Percentiles rank a stretch among this genome's conserved stretches.
These are phyloP conservation scores for Mycalesis mineus DNA, from an alignment of 2,888 invertebrate genomes.

Conservation along the genomic window DNA sequence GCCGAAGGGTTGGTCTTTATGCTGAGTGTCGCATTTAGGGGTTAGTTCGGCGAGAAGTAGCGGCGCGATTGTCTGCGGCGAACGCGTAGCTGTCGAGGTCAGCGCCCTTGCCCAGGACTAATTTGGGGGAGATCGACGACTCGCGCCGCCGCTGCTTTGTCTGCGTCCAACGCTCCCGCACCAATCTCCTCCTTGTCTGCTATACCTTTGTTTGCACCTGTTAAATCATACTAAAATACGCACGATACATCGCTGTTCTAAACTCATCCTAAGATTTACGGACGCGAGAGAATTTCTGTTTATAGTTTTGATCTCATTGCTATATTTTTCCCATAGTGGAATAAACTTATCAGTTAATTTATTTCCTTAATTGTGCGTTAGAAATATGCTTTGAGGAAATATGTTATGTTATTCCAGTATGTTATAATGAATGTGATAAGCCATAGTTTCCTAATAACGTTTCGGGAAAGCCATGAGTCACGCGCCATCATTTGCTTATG, in stretches of 20 bases:
- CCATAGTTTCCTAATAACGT: conserved; percentile 13
- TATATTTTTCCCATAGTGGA: not conserved
- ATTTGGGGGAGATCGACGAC: conserved; percentile 77
- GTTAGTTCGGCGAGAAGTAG: conserved; percentile 21
- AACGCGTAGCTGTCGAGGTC: conserved; percentile 57
- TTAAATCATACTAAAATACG: conserved; percentile 1
- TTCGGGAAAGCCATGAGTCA: conserved; percentile 38
- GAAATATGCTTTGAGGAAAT: not conserved
- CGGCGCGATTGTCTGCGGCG: conserved; percentile 31
- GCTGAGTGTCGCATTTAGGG: conserved; percentile 18
- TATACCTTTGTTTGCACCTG: conserved; percentile 13
- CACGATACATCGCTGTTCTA: not conserved
- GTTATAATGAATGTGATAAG: conserved; percentile 2
- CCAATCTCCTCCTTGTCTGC: conserved; percentile 27
- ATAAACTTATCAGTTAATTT: not conserved
- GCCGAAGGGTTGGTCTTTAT: conserved; percentile 10
- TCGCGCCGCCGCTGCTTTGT: conserved; percentile 63
- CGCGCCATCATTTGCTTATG: conserved; percentile 25
- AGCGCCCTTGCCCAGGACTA: conserved; percentile 76
- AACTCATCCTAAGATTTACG: too few species aligned
- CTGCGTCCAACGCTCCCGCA: conserved; percentile 53
- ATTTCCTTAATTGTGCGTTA: not conserved
- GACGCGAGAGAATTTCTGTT: not conserved
- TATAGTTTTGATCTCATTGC: not conserved
- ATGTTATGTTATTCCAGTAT: not conserved